A percentile compares a stretch with the other conserved stretches of the same genome.
Evolutionary conservation across 2,113 vertebrate species (phyloP).

Genomic region (Gnathonemus longibarbis): DNA sequence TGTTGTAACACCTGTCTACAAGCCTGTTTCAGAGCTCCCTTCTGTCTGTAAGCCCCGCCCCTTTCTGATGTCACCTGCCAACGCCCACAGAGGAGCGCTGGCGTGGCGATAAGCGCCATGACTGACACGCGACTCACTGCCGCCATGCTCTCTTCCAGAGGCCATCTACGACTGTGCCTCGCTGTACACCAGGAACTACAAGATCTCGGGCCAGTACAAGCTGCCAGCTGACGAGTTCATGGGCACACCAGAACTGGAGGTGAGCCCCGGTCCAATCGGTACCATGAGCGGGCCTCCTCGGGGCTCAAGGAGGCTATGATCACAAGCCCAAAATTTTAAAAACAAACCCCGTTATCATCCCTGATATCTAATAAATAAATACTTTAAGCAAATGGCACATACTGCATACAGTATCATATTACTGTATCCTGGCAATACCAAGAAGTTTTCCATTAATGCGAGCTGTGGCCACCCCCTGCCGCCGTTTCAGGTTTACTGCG

Average conservation of each 20-base stretch:
- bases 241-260: slow-evolving; percentile 81
- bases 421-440: neutral
- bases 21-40: neutral
- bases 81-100: neutral
- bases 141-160: slow-evolving; percentile 55
- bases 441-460: neutral
- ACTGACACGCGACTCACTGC: neutral
- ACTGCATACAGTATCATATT: neutral
- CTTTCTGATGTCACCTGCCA: neutral
- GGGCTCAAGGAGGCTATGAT: neutral
- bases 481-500: slow-evolving; percentile 78
- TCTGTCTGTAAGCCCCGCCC: neutral
- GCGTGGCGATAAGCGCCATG: neutral
- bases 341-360: neutral
- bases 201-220: slow-evolving; percentile 88
- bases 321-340: neutral
- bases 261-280: slow-evolving; percentile 47
- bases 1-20: neutral
- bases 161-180: slow-evolving; percentile 92
- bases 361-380: neutral
- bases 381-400: neutral
- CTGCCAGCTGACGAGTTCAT: slow-evolving; percentile 87
- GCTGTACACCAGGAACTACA: slow-evolving; percentile 84
- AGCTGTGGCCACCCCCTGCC: neutral
- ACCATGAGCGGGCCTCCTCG: neutral